These are phyloP conservation scores for Drosophila miranda DNA, from an alignment of 1,140 invertebrate genomes.

Conservation along the genomic window DNA sequence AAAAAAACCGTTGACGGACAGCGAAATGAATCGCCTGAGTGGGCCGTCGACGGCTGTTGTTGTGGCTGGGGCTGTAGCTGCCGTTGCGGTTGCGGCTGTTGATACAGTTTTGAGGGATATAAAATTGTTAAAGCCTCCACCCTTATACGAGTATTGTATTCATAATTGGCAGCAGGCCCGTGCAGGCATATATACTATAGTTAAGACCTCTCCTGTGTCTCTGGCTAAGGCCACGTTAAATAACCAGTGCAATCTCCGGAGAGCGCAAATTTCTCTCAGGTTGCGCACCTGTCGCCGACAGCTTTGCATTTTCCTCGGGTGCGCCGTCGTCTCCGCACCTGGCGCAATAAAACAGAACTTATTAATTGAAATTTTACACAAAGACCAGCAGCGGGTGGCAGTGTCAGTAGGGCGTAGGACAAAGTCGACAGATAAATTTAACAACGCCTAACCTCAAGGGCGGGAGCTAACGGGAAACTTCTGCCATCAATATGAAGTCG, in stretches of 20 bases:
- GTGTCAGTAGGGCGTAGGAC: slow-evolving; percentile 1
- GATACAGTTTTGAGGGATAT: too few species aligned
- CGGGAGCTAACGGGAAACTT: slow-evolving; percentile 23
- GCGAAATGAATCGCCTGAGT: slow-evolving; percentile 29
- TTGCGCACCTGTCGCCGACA: slow-evolving; percentile 57
- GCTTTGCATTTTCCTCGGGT: slow-evolving; percentile 40
- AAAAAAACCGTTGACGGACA: slow-evolving; percentile 59
- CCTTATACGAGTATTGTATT: too few species aligned
- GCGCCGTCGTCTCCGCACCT: slow-evolving; percentile 3
- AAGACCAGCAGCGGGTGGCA: slow-evolving; percentile 26
- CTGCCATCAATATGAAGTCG: slow-evolving; percentile 51
- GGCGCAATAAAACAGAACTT: slow-evolving; percentile 43
- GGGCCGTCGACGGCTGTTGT: slow-evolving; percentile 18
- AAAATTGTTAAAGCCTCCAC: too few species aligned
- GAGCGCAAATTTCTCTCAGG: not conserved
- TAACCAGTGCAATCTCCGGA: not conserved
- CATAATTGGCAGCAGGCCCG: too few species aligned
- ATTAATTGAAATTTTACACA: slow-evolving; percentile 71
- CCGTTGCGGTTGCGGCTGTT: too few species aligned
- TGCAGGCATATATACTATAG: too few species aligned
- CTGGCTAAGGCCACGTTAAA: too few species aligned
- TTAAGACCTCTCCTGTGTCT: too few species aligned
- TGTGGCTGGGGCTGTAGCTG: not conserved
- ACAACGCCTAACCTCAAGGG: not conserved
- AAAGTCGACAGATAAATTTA: slow-evolving; percentile 19